These are phyloP conservation scores for silkworm (Bombyx mori) DNA, from an alignment of 1,140 invertebrate genomes.

Conservation along the genomic window DNA sequence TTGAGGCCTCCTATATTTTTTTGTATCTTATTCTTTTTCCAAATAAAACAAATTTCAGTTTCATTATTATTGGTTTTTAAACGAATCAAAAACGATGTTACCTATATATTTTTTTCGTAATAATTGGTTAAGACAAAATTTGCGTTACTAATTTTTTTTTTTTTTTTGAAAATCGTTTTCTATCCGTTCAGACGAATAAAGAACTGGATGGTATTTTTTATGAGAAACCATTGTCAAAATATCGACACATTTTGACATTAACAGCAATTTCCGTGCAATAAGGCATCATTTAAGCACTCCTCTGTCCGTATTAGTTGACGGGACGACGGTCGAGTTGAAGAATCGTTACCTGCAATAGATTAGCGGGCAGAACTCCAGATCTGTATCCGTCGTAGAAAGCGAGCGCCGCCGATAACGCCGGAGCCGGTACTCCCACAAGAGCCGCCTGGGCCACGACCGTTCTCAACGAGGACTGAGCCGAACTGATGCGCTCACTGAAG, in stretches of 20 bases:
- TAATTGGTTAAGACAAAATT: too few species aligned
- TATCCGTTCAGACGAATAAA: background rate
- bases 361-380: constrained; percentile 86
- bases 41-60: too few species aligned
- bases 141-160: too few species aligned
- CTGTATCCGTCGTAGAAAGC: constrained; percentile 98
- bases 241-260: background rate
- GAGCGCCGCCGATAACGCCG: constrained; percentile 92
- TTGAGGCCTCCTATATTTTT: too few species aligned
- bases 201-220: background rate
- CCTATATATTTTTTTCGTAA: too few species aligned
- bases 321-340: constrained; percentile 22
- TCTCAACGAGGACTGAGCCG: constrained; percentile 83
- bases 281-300: background rate
- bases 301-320: too few species aligned
- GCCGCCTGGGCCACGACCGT: constrained; percentile 77
- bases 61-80: too few species aligned
- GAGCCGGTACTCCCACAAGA: constrained; percentile 89
- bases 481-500: constrained; percentile 88
- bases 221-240: background rate
- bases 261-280: background rate
- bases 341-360: constrained; percentile 84
- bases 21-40: too few species aligned
- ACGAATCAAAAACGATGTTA: too few species aligned
- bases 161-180: too few species aligned